Base-by-base conservation (phyloP, 2,113 vertebrate genomes). In the Trochalopteron elliotii region DNA sequence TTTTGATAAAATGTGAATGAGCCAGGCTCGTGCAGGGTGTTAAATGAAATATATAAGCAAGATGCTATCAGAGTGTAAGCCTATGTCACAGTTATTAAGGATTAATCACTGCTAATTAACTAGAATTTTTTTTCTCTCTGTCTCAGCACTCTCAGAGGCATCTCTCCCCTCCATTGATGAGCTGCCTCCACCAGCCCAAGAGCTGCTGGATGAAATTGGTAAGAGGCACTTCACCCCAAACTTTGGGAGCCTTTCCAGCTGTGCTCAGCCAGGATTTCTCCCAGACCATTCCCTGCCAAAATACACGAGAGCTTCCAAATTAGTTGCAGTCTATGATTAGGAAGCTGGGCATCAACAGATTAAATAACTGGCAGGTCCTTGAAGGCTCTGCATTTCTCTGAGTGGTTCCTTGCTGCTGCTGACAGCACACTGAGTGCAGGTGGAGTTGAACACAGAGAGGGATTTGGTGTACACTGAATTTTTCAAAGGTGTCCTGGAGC, bases 201-300 rank as follows among this genome's bases (percentile, higher is more conserved):
- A 98, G 63, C 94, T 98, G 39, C 96, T 98, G 92, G 97, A 97
- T 42, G 97, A 98, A 95, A 96, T 97, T 71, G 97, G 97, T 98
- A 96, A 98, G 97, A 88, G 83, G 27, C 59, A 49, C 94, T 96
- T 91, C 91, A 60, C 71, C 76, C 76, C 59, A 28, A 97, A 56
- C 4, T 2, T 4, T 30, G 52, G 22, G 93, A 91, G 44, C 2
- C 23, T 84, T 83, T 47, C 83, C 94, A 94, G 85, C 92, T 89
- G 83, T 22, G 24, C 63, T 93, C 84, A 65, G 2, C 22, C 72
- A 75, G 69, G 83, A 90, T 82, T 65, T 50, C 72, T 84, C 88
- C 86, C 90, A 78, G 53, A 24, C 45, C 49, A 67, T 68, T 71
- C 72, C 4, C 56, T 39, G 15, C 83, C 89, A 53, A 78, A 94